A percentile compares a stretch with the other conserved stretches of the same genome.
phyloP scores from a whole-genome alignment of 1,140 invertebrate genomes.

The Drosophila guanche region DNA sequence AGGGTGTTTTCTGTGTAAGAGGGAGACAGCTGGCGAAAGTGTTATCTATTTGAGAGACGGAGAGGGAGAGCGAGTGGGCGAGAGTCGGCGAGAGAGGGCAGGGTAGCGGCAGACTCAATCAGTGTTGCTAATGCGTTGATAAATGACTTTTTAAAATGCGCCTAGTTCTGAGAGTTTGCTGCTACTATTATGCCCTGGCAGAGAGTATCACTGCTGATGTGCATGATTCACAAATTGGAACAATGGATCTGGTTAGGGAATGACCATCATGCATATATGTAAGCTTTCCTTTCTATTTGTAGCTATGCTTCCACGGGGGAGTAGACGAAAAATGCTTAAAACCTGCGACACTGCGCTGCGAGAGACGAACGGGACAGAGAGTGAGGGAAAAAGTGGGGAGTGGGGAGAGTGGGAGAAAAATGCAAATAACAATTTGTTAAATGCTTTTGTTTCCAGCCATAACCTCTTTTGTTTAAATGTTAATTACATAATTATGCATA shows the following conservation, averaged over 20 bases:
- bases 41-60: no score
- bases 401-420: conserved; percentile 17
- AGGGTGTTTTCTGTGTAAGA: no score
- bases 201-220: neutral
- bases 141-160: conserved; percentile 74
- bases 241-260: conserved; percentile 3
- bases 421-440: conserved; percentile 74
- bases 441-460: conserved; percentile 69
- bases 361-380: conserved; percentile 5
- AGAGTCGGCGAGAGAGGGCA: neutral
- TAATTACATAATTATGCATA: conserved; percentile 83
- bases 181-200: neutral
- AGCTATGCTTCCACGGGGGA: no score
- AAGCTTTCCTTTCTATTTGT: no score
- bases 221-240: conserved; percentile 41
- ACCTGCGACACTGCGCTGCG: conserved; percentile 6
- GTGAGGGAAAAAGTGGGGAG: neutral
- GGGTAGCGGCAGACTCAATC: conserved; percentile 59
- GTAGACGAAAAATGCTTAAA: no score
- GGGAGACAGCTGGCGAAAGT: no score
- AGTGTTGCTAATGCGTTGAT: conserved; percentile 77
- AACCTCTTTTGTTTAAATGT: conserved; percentile 81
- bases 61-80: neutral
- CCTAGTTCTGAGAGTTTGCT: conserved; percentile 28
- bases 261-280: no score